A percentile compares a stretch with the other conserved stretches of the same genome.
Conservation (phyloP, 2,888 invertebrate genomes). For the Pelosia muscerda region DNA sequence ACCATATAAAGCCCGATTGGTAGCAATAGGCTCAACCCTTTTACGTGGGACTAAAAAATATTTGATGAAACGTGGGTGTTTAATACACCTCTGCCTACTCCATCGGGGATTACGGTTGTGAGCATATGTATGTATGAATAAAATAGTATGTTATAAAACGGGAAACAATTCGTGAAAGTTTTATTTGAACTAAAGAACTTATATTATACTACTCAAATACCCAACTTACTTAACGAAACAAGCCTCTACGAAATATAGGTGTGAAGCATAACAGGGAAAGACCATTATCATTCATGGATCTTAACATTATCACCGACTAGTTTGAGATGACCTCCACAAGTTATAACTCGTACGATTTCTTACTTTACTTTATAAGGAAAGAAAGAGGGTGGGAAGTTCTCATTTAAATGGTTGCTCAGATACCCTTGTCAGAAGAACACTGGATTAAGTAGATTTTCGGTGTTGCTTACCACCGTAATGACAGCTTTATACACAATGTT, state of each 20-base stretch:
- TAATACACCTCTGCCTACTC: too few species aligned
- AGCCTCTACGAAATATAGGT: conserved; percentile 42
- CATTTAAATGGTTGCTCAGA: conserved; percentile 28
- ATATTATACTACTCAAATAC: conserved; percentile 21
- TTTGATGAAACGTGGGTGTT: too few species aligned
- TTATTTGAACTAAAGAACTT: background rate
- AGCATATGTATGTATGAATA: too few species aligned
- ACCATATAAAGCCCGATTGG: too few species aligned
- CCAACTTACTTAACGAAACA: conserved; percentile 20
- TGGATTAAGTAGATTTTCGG: conserved; percentile 47
- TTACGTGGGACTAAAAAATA: too few species aligned
- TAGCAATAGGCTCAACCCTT: too few species aligned
- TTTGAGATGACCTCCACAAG: conserved; percentile 6
- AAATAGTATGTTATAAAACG: too few species aligned
- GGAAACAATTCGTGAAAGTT: too few species aligned
- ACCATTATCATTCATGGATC: conserved; percentile 50
- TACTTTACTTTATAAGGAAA: background rate
- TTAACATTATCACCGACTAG: conserved; percentile 38
- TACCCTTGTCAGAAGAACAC: conserved; percentile 44
- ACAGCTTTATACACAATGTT: conserved; percentile 19
- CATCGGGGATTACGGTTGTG: too few species aligned
- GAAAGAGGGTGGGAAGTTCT: conserved; percentile 15
- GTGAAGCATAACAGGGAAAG: conserved; percentile 50
- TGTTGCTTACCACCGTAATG: conserved; percentile 16
- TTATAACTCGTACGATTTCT: background rate